A percentile compares a stretch with the other conserved stretches of the same genome.
Conservation (phyloP, 2,888 invertebrate genomes). For the Oeneis ivallda region DNA sequence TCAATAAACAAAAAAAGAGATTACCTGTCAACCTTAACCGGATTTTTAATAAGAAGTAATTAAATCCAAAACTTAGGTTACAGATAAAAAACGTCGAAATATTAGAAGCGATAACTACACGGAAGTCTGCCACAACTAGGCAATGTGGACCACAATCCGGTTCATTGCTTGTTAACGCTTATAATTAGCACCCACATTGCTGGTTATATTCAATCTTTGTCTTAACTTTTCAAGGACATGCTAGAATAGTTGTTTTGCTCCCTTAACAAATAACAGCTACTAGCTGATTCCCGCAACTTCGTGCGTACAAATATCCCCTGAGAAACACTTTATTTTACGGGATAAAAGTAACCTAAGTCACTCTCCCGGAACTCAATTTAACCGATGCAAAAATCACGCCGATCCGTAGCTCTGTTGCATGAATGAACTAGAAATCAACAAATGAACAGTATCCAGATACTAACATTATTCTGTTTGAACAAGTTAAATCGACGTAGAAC, state of each 20-base stretch:
- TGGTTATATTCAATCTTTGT: slow-evolving; percentile 15
- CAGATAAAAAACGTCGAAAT: slow-evolving; percentile 2
- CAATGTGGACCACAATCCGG: slow-evolving; percentile 11
- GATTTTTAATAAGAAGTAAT: background rate
- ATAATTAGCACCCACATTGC: slow-evolving; percentile 11
- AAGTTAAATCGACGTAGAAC: too few relatives aligned
- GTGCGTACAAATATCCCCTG: too few relatives aligned
- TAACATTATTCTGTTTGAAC: too few relatives aligned
- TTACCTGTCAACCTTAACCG: background rate
- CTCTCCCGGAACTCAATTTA: too few relatives aligned
- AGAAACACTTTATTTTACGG: too few relatives aligned
- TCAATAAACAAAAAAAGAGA: background rate
- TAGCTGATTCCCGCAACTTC: too few relatives aligned
- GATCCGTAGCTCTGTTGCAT: too few relatives aligned
- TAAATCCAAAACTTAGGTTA: background rate
- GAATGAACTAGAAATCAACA: too few relatives aligned
- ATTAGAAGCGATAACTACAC: slow-evolving; percentile 8
- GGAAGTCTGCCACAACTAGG: slow-evolving; percentile 15
- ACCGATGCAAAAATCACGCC: too few relatives aligned
- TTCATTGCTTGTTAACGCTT: slow-evolving; percentile 6
- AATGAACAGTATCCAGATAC: too few relatives aligned
- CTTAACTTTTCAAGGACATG: slow-evolving; percentile 13
- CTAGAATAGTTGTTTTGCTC: background rate
- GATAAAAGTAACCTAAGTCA: too few relatives aligned
- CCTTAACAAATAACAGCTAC: too few relatives aligned